Evolutionary conservation across 2,888 invertebrate genomes (phyloP), one percentile per base, ranked within the genome.

Genomic region (Keiferia lycopersicella): DNA sequence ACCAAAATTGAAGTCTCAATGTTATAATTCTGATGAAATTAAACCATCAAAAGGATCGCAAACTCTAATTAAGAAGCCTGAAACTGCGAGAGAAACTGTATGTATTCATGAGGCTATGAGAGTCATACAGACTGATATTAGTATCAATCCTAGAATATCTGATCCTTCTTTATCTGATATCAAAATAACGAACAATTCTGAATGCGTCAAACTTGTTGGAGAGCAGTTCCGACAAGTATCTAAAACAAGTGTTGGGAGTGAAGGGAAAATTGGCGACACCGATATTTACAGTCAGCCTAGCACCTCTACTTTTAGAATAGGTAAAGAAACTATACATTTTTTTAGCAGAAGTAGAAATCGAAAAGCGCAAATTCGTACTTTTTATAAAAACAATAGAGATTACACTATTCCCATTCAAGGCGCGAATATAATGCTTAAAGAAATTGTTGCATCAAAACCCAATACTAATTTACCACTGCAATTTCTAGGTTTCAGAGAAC

Each of bases 71-170:
- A 53, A 62, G 8, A 20, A 38, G 12, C 34, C 34, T 22, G 30
- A 45, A 26, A n/a, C 38, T 12, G 1, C 34, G 39, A 64, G n/a
- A 39, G 71, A 58, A 61, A 65, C 64, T 41, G 38, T 67, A 7
- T 68, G 71, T 2, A 65, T 83, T 14, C 68, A 74, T 64, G 87
- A 87, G 74, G 80, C 81, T 30, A 85, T 86, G 22, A 82, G 86
- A 71, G 84, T 80, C 45, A 76, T 86, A 22, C 91, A 91, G 75
- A 91, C 91, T 26, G 88, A 90, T 74, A 88, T 91, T 30, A 89
- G 87, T 69, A 87, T 91, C 45, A 74, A 90, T 68, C 91, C 91
- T 4, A 84, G 78, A 72, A 84, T 89, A 68, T 77, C 87, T 3
- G 88, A 91, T 67, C 88, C 91, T 0, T 78, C 81, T 18, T 71